Percentiles rank a stretch among this genome's conserved stretches.
Conservation (phyloP, 2,797 vertebrate species). For the Moxostoma hubbsi region DNA sequence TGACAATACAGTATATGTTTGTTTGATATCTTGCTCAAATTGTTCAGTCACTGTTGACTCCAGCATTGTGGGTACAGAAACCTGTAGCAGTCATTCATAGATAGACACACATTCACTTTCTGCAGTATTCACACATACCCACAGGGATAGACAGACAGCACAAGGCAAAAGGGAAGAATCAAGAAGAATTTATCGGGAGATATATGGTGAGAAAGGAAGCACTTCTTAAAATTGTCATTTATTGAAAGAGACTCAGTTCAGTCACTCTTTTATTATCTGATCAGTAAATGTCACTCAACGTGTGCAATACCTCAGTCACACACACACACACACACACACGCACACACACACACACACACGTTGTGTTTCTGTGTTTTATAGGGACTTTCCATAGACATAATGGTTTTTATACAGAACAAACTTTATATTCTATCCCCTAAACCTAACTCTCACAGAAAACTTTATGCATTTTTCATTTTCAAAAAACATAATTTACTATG, state of each 20-base stretch:
- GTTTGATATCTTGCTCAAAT: no score
- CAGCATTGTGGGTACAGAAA: background rate
- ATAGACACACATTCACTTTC: background rate
- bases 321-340: background rate
- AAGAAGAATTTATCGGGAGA: background rate
- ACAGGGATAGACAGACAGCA: background rate
- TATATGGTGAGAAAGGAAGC: constrained; percentile 18
- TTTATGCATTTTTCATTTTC: no score
- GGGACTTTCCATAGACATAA: no score
- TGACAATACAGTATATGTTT: background rate
- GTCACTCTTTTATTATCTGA: constrained; percentile 21
- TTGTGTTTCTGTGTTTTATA: no score
- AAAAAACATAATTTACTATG: no score
- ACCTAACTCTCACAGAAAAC: no score
- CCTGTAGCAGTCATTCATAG: background rate
- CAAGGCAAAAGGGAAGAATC: background rate
- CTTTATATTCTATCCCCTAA: no score
- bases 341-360: no score
- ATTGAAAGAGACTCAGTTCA: background rate
- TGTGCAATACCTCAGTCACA: background rate
- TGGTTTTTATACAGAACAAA: no score
- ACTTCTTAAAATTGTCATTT: constrained; percentile 19
- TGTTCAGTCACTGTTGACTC: no score
- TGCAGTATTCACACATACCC: constrained; percentile 9
- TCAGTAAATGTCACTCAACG: constrained; percentile 20